These are phyloP conservation scores for Chalcosyrphus nemorum DNA, from an alignment of 2,888 invertebrate species.

Conservation along the genomic window DNA sequence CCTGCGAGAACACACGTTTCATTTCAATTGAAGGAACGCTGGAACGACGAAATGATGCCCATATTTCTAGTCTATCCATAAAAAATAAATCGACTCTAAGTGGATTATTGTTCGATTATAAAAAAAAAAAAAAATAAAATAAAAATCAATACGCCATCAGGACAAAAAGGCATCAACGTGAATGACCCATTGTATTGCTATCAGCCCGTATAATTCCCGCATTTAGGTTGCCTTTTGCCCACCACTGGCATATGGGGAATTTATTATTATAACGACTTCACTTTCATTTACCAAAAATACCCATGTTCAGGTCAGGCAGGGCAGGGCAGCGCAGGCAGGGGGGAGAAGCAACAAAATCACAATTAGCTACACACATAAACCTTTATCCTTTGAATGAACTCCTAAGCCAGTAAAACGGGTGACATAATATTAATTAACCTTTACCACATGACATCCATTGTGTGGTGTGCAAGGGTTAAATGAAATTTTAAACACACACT, in stretches of 20 bases:
- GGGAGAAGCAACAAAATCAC: slow-evolving; percentile 33
- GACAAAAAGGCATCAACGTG: background rate
- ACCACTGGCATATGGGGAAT: background rate
- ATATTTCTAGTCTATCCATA: background rate
- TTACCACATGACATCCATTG: slow-evolving; percentile 66
- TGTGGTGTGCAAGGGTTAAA: slow-evolving; percentile 46
- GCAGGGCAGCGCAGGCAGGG: too few relatives aligned
- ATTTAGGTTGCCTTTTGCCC: background rate
- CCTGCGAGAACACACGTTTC: background rate
- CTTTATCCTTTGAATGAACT: slow-evolving; percentile 33
- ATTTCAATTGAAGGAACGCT: background rate
- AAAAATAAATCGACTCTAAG: slow-evolving; percentile 4
- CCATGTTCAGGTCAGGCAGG: slow-evolving; percentile 48
- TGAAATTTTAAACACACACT: slow-evolving; percentile 62
- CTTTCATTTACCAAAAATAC: slow-evolving; percentile 47
- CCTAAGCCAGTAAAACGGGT: slow-evolving; percentile 26
- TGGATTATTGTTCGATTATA: slow-evolving; percentile 6
- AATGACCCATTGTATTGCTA: slow-evolving; percentile 10
- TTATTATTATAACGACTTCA: slow-evolving; percentile 57
- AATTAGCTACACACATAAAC: slow-evolving; percentile 34
- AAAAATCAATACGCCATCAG: slow-evolving; percentile 21
- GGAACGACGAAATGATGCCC: too few relatives aligned
- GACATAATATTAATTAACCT: slow-evolving; percentile 69
- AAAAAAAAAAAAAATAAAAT: too few relatives aligned
- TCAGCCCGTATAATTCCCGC: slow-evolving; percentile 29